These are phyloP conservation scores for Archaeoteleia sp. DNA, from an alignment of 2,888 invertebrate genomes.

Conservation along the genomic window DNA sequence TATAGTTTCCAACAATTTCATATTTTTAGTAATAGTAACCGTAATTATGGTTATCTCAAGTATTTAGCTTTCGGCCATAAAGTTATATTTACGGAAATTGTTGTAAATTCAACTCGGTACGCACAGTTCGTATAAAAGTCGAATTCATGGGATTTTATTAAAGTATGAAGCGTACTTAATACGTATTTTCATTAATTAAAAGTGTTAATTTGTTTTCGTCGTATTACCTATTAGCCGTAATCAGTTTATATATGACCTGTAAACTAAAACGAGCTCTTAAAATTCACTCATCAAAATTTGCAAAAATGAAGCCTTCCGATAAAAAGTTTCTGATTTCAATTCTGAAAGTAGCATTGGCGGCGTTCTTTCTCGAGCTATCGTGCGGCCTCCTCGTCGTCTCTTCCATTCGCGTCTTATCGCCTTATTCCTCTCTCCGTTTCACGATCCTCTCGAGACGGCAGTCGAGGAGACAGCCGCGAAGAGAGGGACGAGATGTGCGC, in stretches of 20 bases:
- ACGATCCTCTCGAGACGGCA: constrained; percentile 35
- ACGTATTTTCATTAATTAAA: constrained; percentile 20
- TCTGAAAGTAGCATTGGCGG: constrained; percentile 44
- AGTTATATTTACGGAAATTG: constrained; percentile 23
- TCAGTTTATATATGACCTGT: constrained; percentile 3
- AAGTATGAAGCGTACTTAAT: background rate
- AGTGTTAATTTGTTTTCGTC: constrained; percentile 22
- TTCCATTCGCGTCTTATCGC: constrained; percentile 45
- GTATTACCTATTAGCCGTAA: too few relatives aligned
- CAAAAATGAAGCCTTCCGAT: constrained; percentile 21
- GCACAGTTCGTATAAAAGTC: constrained; percentile 10
- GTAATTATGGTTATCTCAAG: too few relatives aligned
- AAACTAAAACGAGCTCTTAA: constrained; percentile 30
- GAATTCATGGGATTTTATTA: constrained; percentile 8
- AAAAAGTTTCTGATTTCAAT: constrained; percentile 44
- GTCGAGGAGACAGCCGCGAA: constrained; percentile 36
- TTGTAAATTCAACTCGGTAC: constrained; percentile 22
- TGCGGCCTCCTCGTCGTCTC: constrained; percentile 35
- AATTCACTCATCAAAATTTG: constrained; percentile 37
- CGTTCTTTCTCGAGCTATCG: constrained; percentile 46
- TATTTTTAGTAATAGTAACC: too few relatives aligned
- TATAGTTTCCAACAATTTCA: too few relatives aligned
- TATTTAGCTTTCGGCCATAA: constrained; percentile 3
- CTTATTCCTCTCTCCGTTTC: constrained; percentile 48
- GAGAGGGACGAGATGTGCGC: constrained; percentile 50